Conservation (phyloP, 2,797 vertebrate species). For the Myotis daubentonii region DNA sequence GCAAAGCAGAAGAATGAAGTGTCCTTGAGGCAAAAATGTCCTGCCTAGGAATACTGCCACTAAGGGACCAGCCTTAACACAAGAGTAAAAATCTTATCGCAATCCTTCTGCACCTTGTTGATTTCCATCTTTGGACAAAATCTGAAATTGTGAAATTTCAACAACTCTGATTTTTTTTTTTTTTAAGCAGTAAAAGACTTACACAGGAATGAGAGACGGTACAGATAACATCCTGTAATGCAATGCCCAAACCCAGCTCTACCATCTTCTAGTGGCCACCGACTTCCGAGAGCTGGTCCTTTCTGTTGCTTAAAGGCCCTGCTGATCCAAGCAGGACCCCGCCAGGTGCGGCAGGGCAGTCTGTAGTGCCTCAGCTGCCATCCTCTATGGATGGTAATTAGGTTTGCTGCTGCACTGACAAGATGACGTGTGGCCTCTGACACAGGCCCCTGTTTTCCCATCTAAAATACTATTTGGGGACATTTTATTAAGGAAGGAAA, state of each 20-base stretch:
- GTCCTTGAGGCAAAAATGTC: background rate
- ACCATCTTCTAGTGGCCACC: background rate
- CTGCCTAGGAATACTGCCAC: background rate
- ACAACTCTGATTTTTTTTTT: background rate
- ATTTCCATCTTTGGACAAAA: constrained; percentile 22
- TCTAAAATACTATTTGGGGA: constrained; percentile 56
- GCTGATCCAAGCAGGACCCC: background rate
- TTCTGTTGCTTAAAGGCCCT: background rate
- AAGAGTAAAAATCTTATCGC: background rate
- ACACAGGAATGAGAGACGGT: background rate
- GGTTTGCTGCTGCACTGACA: background rate
- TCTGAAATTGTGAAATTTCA: constrained; percentile 17
- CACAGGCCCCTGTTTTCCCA: constrained; percentile 30
- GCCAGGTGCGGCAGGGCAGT: background rate
- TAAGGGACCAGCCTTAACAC: background rate
- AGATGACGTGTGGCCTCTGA: background rate
- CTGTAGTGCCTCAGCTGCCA: background rate
- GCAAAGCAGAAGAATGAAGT: background rate
- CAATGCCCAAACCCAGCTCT: background rate
- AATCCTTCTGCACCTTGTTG: background rate
- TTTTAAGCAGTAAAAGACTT: background rate
- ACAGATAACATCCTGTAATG: background rate
- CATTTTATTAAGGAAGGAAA: constrained; percentile 57
- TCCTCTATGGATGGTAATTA: background rate
- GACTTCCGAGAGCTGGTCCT: background rate